Percentiles rank a stretch among this genome's conserved stretches.
Evolutionary conservation across 2,797 vertebrate genomes (phyloP).

Genomic region (Arvicola amphibius): DNA sequence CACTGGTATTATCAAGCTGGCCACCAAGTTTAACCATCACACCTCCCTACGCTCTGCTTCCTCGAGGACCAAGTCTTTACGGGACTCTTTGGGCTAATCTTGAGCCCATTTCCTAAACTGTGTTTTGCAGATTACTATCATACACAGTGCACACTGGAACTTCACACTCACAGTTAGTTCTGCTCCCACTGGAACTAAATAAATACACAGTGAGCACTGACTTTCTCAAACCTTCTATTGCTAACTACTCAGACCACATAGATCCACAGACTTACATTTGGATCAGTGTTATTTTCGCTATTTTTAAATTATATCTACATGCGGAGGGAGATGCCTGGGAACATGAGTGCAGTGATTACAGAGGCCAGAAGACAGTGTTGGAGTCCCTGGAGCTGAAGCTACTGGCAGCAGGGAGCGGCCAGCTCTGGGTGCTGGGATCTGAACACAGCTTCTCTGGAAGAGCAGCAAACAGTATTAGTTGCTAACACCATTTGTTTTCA

Average conservation of each 20-base stretch:
- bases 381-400: no score
- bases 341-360: background rate
- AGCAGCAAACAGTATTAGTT: background rate
- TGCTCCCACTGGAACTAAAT: background rate
- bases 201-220: background rate
- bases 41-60: background rate
- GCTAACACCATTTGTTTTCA: background rate
- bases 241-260: background rate
- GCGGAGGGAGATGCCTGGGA: background rate
- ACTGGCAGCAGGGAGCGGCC: background rate
- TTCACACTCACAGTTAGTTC: background rate
- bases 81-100: background rate
- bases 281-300: background rate
- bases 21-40: background rate
- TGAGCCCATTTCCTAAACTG: background rate
- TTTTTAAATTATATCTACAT: background rate
- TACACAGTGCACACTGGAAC: background rate
- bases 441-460: background rate
- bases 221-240: background rate
- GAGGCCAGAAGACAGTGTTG: background rate
- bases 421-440: background rate
- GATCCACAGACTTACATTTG: background rate
- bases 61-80: background rate
- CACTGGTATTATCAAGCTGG: background rate
- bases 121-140: background rate